A percentile compares a stretch with the other conserved stretches of the same genome.
Evolutionary conservation across 2,113 vertebrate species (phyloP).

Genomic region (Ictalurus punctatus): DNA sequence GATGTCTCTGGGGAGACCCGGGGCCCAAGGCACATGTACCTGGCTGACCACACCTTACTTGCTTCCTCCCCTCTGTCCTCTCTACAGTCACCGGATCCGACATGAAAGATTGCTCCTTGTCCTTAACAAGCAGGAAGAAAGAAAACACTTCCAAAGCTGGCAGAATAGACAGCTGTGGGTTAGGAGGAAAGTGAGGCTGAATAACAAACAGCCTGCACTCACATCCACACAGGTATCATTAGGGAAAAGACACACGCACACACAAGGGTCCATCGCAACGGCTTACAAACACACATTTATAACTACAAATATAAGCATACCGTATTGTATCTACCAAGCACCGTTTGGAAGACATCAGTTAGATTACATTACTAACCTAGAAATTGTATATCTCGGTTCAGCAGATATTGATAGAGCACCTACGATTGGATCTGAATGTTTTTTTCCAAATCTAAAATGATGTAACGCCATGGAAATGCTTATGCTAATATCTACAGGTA

Average conservation of each 20-base stretch:
- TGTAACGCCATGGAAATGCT: neutral
- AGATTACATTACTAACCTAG: neutral
- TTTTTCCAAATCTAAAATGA: neutral
- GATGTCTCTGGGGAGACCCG: slow-evolving; percentile 30
- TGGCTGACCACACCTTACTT: slow-evolving; percentile 48
- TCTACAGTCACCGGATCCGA: slow-evolving; percentile 47
- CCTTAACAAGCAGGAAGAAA: slow-evolving; percentile 44
- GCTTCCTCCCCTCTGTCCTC: slow-evolving; percentile 46
- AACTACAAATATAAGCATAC: neutral
- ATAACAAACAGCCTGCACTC: slow-evolving; percentile 47
- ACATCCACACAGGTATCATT: slow-evolving; percentile 8
- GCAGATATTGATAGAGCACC: neutral
- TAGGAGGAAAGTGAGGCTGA: slow-evolving; percentile 47
- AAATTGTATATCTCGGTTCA: neutral
- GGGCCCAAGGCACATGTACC: slow-evolving; percentile 40
- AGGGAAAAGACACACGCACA: slow-evolving; percentile 13
- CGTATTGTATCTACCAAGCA: too few relatives aligned
- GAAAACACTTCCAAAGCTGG: slow-evolving; percentile 41
- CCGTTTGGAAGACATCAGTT: neutral
- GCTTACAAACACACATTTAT: neutral
- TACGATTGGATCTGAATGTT: neutral
- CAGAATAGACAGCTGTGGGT: slow-evolving; percentile 46
- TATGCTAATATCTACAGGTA: neutral
- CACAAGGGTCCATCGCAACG: neutral
- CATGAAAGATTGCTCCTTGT: slow-evolving; percentile 55